These are phyloP conservation scores for Nephrotoma appendiculata DNA, from an alignment of 2,888 invertebrate species.

Conservation along the genomic window DNA sequence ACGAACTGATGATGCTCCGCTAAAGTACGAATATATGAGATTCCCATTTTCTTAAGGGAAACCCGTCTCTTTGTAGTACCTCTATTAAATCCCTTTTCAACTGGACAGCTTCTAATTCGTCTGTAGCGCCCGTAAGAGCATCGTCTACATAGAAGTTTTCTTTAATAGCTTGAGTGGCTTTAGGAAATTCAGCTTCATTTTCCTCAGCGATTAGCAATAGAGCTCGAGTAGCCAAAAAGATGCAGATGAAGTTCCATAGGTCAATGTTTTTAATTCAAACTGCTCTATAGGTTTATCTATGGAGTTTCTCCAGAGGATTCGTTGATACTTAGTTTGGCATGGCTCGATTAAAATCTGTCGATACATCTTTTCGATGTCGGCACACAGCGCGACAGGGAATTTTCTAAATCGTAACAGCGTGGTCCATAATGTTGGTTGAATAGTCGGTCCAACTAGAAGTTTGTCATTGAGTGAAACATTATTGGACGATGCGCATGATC, in stretches of 20 bases:
- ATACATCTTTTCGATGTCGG: too few relatives aligned
- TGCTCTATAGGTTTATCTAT: too few relatives aligned
- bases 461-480: background rate
- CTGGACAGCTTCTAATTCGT: background rate
- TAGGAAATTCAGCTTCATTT: background rate
- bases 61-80: background rate
- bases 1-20: background rate
- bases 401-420: too few relatives aligned
- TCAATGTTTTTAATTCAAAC: too few relatives aligned
- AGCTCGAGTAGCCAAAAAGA: too few relatives aligned
- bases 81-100: background rate
- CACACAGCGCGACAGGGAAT: too few relatives aligned
- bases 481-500: background rate
- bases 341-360: too few relatives aligned
- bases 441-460: too few relatives aligned
- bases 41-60: background rate
- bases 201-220: too few relatives aligned
- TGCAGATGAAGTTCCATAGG: too few relatives aligned
- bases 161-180: background rate
- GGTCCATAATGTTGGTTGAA: too few relatives aligned
- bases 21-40: background rate
- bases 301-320: too few relatives aligned
- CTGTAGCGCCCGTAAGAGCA: background rate
- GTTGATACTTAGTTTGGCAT: background rate
- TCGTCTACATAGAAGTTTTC: background rate